phyloP scores from a whole-genome alignment of 1,140 invertebrate genomes.

The Camponotus vicinus region DNA sequence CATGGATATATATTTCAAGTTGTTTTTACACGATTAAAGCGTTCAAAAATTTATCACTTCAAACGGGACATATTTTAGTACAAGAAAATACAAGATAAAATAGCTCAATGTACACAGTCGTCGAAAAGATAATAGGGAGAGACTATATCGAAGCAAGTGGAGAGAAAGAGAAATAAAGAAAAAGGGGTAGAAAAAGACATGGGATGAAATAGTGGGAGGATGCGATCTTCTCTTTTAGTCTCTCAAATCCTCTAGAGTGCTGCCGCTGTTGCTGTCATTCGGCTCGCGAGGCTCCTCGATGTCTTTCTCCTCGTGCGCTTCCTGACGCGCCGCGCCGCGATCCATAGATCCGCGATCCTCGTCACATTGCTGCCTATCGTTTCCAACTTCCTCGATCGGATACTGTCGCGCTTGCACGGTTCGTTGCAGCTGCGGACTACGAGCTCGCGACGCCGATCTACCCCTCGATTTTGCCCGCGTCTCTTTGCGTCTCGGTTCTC shows the following conservation, averaged over 20 bases:
- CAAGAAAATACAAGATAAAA: conserved; percentile 33
- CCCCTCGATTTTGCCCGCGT: neutral
- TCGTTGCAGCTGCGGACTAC: conserved; percentile 26
- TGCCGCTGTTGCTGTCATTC: conserved; percentile 61
- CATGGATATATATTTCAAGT: conserved; percentile 26
- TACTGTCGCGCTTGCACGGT: conserved; percentile 22
- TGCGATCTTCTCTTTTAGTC: neutral
- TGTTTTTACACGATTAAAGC: conserved; percentile 5
- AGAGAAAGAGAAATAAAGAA: too few species aligned
- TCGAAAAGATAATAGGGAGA: neutral
- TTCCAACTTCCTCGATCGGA: conserved; percentile 22
- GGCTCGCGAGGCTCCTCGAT: conserved; percentile 28
- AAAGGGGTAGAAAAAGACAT: neutral
- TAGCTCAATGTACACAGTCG: neutral
- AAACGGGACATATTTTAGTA: neutral
- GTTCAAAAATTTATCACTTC: conserved; percentile 17
- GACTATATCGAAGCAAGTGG: neutral
- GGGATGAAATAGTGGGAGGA: neutral
- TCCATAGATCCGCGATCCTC: conserved; percentile 21
- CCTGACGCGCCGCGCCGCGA: neutral
- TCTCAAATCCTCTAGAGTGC: conserved; percentile 52
- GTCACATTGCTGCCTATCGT: conserved; percentile 27
- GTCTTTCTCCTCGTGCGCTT: neutral
- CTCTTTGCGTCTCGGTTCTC: conserved; percentile 3
- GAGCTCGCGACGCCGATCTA: conserved; percentile 29